These are phyloP conservation scores for Acomys russatus DNA, from an alignment of 2,797 vertebrate species.

Conservation along the genomic window DNA sequence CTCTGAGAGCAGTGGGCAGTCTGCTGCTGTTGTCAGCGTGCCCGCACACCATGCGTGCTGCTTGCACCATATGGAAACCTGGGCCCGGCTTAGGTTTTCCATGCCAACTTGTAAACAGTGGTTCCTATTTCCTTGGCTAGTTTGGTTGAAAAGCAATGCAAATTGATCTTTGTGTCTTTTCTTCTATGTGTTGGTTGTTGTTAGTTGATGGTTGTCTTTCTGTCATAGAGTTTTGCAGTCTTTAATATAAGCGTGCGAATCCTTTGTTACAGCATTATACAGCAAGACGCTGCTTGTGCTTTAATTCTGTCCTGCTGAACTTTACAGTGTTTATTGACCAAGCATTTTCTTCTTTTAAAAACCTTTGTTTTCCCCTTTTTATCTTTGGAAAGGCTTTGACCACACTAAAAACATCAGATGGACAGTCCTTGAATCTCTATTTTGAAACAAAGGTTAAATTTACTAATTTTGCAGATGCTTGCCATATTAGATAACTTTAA, in stretches of 20 bases:
- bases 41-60: fast-evolving
- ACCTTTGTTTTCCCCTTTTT: background rate
- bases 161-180: background rate
- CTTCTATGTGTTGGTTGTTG: background rate
- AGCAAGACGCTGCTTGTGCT: slow-evolving; percentile 4
- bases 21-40: fast-evolving
- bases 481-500: slow-evolving; percentile 92
- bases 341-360: slow-evolving; percentile 10
- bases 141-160: background rate
- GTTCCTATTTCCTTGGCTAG: background rate
- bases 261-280: background rate
- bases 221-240: background rate
- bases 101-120: background rate
- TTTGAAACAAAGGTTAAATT: slow-evolving; percentile 40
- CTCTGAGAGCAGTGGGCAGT: fast-evolving
- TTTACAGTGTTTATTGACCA: background rate
- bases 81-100: background rate
- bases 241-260: background rate
- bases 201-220: slow-evolving; percentile 22
- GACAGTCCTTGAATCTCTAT: background rate
- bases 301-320: background rate
- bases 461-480: slow-evolving; percentile 88
- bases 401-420: slow-evolving; percentile 32
- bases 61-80: too few species aligned
- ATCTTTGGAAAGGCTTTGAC: background rate